Evolutionary conservation across 2,113 vertebrate species (phyloP).

Genomic region (Galemys pyrenaicus): DNA sequence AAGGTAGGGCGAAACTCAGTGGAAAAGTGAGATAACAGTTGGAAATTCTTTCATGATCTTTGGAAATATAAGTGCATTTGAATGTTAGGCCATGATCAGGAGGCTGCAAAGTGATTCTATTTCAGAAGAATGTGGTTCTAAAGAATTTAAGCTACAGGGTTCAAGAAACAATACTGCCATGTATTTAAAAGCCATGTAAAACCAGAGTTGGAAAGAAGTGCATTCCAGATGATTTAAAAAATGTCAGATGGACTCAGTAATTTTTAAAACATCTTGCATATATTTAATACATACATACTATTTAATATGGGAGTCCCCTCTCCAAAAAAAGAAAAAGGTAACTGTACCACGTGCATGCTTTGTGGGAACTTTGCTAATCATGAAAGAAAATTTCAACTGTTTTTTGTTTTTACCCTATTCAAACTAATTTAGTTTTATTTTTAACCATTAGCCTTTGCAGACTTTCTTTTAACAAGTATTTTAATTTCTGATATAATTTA

Average conservation of each 20-base stretch:
- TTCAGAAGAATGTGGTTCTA: constrained; percentile 33
- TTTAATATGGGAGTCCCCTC: neutral
- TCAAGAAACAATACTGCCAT: neutral
- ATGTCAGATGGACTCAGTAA: neutral
- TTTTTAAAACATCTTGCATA: neutral
- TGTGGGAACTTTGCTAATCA: neutral
- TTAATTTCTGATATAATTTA: neutral
- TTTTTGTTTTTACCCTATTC: neutral
- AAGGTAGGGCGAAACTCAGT: neutral
- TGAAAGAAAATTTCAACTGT: neutral
- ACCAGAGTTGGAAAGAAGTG: neutral
- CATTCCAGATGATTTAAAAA: neutral
- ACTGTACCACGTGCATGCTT: neutral
- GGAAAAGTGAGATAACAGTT: neutral
- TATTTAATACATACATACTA: neutral
- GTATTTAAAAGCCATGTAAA: neutral
- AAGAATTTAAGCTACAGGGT: neutral
- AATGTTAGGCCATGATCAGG: neutral
- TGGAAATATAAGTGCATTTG: neutral
- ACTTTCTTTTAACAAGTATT: neutral
- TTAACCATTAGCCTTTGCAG: neutral
- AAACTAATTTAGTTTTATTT: neutral
- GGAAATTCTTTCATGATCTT: constrained; percentile 11
- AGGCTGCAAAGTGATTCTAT: neutral
- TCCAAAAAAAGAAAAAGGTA: constrained; percentile 4